Evolutionary conservation across 2,888 invertebrate genomes (phyloP).

Genomic region (Metallyticus violacea): DNA sequence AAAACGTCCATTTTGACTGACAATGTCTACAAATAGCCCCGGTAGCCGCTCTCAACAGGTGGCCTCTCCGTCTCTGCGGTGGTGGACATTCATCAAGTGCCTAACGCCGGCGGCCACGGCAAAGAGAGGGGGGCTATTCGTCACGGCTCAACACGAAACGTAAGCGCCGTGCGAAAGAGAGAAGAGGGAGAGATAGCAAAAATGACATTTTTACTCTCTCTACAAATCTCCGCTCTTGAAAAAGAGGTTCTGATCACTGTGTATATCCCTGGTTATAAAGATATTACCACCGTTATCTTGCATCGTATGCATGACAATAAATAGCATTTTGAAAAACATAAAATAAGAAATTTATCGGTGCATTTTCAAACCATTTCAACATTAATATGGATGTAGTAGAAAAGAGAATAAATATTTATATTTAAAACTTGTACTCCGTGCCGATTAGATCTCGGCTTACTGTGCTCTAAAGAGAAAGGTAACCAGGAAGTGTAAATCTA

Average conservation of each 20-base stretch:
- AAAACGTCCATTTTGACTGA: constrained; percentile 7
- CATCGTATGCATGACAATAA: no score
- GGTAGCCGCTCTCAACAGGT: constrained; percentile 21
- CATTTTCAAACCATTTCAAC: no score
- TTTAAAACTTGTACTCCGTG: no score
- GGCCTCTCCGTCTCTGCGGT: constrained; percentile 17
- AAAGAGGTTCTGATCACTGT: not conserved
- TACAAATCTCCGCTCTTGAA: constrained; percentile 1
- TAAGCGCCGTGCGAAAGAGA: constrained; percentile 9
- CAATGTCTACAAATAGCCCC: constrained; percentile 13
- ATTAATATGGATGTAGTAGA: no score
- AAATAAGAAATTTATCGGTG: no score
- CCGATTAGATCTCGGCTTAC: no score
- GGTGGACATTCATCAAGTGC: constrained; percentile 27
- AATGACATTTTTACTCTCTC: constrained; percentile 18
- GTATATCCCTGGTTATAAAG: not conserved
- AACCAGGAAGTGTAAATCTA: no score
- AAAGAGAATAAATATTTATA: no score
- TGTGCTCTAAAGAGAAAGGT: no score
- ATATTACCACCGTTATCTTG: no score
- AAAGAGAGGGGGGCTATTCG: constrained; percentile 30
- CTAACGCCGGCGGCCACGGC: constrained; percentile 49
- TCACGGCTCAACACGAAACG: constrained; percentile 25
- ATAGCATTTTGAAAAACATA: no score
- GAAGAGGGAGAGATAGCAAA: not conserved